Percentiles rank a stretch among this genome's conserved stretches.
Evolutionary conservation across 2,888 invertebrate genomes (phyloP).

Genomic region (Drosophila kanekoi): DNA sequence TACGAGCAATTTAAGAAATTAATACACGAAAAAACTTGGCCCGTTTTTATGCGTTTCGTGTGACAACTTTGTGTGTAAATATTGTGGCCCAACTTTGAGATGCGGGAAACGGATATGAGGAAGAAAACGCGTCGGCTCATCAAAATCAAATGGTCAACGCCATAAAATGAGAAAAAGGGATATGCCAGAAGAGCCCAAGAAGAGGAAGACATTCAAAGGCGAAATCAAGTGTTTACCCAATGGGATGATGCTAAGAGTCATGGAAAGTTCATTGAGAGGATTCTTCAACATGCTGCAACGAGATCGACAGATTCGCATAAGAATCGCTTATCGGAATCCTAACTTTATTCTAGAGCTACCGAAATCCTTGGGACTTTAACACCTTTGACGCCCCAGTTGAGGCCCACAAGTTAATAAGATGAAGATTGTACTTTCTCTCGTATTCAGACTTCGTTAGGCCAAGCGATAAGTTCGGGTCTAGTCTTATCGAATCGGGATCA

Average conservation of each 20-base stretch:
- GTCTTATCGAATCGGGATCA: conserved; percentile 36
- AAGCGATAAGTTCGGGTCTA: conserved; percentile 4
- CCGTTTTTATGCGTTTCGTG: conserved; percentile 31
- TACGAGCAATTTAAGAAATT: conserved; percentile 40
- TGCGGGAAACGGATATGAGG: conserved; percentile 24
- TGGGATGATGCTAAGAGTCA: no score
- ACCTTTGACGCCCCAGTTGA: no score
- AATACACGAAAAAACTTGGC: conserved; percentile 12
- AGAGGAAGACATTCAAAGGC: background rate
- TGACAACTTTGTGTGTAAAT: conserved; percentile 45
- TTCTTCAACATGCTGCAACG: no score
- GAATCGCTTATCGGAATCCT: no score
- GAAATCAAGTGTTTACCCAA: background rate
- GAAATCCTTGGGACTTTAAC: no score
- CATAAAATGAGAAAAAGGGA: conserved; percentile 1
- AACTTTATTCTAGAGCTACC: no score
- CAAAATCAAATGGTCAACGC: background rate
- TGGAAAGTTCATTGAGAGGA: no score
- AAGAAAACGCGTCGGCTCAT: background rate
- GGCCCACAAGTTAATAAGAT: background rate
- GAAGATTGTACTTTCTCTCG: background rate
- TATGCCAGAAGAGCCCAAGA: background rate
- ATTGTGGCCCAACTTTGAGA: conserved; percentile 20
- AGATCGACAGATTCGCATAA: no score
- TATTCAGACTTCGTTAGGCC: conserved; percentile 15